These are phyloP conservation scores for Lethenteron camtschaticum DNA, from an alignment of 2,113 vertebrate species.

Conservation along the genomic window DNA sequence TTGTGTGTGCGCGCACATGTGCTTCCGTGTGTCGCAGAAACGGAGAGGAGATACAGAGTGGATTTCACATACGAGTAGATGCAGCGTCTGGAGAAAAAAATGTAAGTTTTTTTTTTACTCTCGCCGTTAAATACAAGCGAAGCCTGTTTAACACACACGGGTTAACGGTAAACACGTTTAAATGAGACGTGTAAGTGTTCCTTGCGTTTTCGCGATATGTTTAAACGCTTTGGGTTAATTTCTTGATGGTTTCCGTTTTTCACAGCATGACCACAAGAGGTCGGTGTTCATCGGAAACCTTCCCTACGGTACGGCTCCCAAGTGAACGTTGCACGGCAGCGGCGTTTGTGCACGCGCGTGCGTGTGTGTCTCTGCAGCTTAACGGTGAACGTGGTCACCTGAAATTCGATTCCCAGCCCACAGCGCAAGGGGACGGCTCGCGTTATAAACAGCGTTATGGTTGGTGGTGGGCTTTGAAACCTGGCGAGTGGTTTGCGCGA, in stretches of 20 bases:
- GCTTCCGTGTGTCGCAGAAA: not conserved
- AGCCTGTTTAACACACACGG: conserved; percentile 3
- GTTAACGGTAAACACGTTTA: not conserved
- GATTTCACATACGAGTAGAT: conserved; percentile 1
- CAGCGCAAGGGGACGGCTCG: not conserved
- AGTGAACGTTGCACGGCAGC: not conserved
- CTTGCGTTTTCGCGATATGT: not conserved
- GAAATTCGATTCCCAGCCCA: not conserved
- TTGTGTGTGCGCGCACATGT: not conserved
- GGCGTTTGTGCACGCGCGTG: not conserved
- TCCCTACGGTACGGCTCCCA: conserved; percentile 46
- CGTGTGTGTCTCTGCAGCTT: not conserved
- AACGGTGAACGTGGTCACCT: not conserved
- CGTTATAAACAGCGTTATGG: not conserved
- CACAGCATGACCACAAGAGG: conserved; percentile 53
- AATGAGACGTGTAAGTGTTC: not conserved
- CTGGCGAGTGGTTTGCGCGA: too few relatives aligned
- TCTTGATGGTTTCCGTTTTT: conserved; percentile 8
- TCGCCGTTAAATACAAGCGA: too few relatives aligned
- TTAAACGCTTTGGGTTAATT: not conserved
- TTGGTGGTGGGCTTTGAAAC: not conserved
- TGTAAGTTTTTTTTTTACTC: not conserved
- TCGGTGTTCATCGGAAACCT: conserved; percentile 79
- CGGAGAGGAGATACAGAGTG: conserved; percentile 1
- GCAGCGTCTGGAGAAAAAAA: not conserved